phyloP scores from a whole-genome alignment of 2,888 invertebrate species.

The Drosophila putrida region DNA sequence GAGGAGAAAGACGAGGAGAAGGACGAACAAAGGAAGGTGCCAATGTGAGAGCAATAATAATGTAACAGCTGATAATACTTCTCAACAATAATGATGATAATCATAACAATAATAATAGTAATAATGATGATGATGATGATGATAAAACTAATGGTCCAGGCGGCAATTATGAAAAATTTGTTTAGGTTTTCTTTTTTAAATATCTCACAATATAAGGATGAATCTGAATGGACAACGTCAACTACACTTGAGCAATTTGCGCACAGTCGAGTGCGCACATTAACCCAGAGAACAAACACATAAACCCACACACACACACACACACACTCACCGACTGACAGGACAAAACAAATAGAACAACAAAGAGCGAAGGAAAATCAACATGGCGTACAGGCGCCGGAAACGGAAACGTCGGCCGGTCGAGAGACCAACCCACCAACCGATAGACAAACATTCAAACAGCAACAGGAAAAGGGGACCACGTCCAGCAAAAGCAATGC shows the following conservation, averaged over 20 bases:
- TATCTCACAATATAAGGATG: constrained; percentile 38
- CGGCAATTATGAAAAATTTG: constrained; percentile 71
- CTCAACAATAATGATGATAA: constrained; percentile 13
- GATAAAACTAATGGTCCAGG: constrained; percentile 75
- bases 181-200: constrained; percentile 44
- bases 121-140: constrained; percentile 44
- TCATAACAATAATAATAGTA: constrained; percentile 27
- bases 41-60: constrained; percentile 75
- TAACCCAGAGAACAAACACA: constrained; percentile 69
- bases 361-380: constrained; percentile 65
- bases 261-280: constrained; percentile 81
- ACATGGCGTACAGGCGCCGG: constrained; percentile 77
- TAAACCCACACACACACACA: constrained; percentile 24
- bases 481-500: constrained; percentile 33
- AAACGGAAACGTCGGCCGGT: constrained; percentile 79
- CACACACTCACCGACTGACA: constrained; percentile 19
- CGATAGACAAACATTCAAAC: constrained; percentile 70
- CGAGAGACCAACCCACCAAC: constrained; percentile 56
- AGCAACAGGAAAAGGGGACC: constrained; percentile 49
- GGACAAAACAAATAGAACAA: constrained; percentile 56
- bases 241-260: constrained; percentile 82
- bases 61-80: constrained; percentile 52
- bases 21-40: constrained; percentile 60
- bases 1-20: constrained; percentile 33
- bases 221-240: constrained; percentile 64